phyloP scores from a whole-genome alignment of 2,888 invertebrate genomes.

The Limnephilus lunatus region DNA sequence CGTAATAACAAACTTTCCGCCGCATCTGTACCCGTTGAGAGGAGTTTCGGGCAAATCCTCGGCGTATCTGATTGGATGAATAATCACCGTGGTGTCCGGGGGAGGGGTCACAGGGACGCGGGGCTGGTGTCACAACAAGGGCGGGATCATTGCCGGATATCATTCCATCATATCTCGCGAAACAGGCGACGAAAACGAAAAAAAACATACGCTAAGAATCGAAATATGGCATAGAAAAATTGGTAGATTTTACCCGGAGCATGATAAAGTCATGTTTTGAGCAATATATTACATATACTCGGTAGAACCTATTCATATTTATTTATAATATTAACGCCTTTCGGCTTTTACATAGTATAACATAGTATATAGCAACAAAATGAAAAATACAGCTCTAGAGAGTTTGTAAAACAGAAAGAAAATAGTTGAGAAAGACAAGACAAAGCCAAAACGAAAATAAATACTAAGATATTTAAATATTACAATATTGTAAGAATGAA shows the following conservation, averaged over 20 bases:
- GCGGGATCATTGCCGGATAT: constrained; percentile 6
- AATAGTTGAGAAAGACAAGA: too few relatives aligned
- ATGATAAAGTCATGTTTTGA: neutral
- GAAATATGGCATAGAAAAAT: neutral
- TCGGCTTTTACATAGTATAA: too few relatives aligned
- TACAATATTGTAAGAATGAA: too few relatives aligned
- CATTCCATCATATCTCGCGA: neutral
- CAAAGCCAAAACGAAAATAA: too few relatives aligned
- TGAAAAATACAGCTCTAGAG: too few relatives aligned
- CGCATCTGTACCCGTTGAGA: constrained; percentile 35
- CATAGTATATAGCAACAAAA: too few relatives aligned
- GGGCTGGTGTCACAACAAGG: constrained; percentile 37
- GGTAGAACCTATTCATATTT: neutral
- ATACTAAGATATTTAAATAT: too few relatives aligned
- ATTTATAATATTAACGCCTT: too few relatives aligned
- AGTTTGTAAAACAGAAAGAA: too few relatives aligned
- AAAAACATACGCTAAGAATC: neutral
- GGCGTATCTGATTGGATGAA: constrained; percentile 52
- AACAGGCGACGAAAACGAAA: neutral
- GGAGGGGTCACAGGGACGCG: neutral
- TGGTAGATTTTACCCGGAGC: neutral
- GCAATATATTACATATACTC: neutral
- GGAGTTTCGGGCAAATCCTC: constrained; percentile 38
- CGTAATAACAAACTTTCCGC: constrained; percentile 38
- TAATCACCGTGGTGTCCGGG: constrained; percentile 31